A percentile compares a stretch with the other conserved stretches of the same genome.
phyloP scores from a whole-genome alignment of 2,797 vertebrate species.

The Sciurus vulgaris region DNA sequence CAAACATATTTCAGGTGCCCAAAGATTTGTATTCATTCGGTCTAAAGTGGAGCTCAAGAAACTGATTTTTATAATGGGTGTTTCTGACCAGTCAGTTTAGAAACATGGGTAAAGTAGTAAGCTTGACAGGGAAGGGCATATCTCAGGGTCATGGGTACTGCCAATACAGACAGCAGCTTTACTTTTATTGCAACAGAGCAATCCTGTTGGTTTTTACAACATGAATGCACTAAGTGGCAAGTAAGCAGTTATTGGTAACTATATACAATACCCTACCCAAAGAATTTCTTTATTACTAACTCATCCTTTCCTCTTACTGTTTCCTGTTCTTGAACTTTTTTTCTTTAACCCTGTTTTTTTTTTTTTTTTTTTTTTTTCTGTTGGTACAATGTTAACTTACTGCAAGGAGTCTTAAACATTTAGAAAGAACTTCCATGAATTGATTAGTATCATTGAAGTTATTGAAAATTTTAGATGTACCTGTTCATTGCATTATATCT shows the following conservation, averaged over 20 bases:
- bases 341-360: not conserved
- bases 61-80: slow-evolving; percentile 17
- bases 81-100: slow-evolving; percentile 46
- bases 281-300: slow-evolving; percentile 16
- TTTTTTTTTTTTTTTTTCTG: not conserved
- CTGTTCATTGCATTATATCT: not conserved
- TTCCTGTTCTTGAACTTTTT: not conserved
- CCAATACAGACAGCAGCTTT: slow-evolving; percentile 45
- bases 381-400: not conserved
- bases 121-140: not conserved
- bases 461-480: slow-evolving; percentile 16
- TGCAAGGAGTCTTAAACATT: not conserved
- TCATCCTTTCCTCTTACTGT: not conserved
- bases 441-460: not conserved
- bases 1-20: not conserved
- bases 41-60: not conserved
- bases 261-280: not conserved
- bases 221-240: not conserved
- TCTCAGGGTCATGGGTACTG: not conserved
- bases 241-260: not conserved
- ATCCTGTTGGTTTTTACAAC: slow-evolving; percentile 16
- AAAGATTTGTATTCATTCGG: not conserved
- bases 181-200: slow-evolving; percentile 43
- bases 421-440: not conserved
- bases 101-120: not conserved